Percentiles rank a stretch among this genome's conserved stretches.
Evolutionary conservation across 2,888 invertebrate species (phyloP).

Genomic region (Incurvaria masculella): DNA sequence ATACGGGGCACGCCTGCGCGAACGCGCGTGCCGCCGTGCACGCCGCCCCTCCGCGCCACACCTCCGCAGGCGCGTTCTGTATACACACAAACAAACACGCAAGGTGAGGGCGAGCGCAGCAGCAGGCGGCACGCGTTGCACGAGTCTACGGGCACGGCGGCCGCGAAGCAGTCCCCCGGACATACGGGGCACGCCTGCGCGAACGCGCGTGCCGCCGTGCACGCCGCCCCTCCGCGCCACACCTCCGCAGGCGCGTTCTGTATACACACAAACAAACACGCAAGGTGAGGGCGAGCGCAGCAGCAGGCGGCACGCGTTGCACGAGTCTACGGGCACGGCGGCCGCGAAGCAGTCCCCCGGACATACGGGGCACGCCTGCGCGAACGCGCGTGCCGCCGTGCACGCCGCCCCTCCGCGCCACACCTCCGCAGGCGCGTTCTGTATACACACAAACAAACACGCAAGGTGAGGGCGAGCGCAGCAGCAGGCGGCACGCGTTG

Average conservation of each 20-base stretch:
- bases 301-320: constrained; percentile 35
- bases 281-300: too few species aligned
- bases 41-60: constrained; percentile 23
- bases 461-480: too few species aligned
- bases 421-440: constrained; percentile 27
- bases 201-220: constrained; percentile 24
- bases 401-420: constrained; percentile 26
- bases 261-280: constrained; percentile 1
- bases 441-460: constrained; percentile 7
- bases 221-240: constrained; percentile 24
- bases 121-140: constrained; percentile 37
- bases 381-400: constrained; percentile 23
- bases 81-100: constrained; percentile 1
- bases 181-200: constrained; percentile 32
- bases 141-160: constrained; percentile 28
- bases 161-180: constrained; percentile 30
- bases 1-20: constrained; percentile 30
- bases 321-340: constrained; percentile 30
- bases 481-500: constrained; percentile 33
- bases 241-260: constrained; percentile 28
- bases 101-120: too few species aligned
- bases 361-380: constrained; percentile 31
- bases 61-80: constrained; percentile 26
- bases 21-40: constrained; percentile 26
- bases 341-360: constrained; percentile 31